Evolutionary conservation across 2,113 vertebrate species (phyloP), one percentile per base, ranked within the genome.

Genomic region (Ameiurus melas): DNA sequence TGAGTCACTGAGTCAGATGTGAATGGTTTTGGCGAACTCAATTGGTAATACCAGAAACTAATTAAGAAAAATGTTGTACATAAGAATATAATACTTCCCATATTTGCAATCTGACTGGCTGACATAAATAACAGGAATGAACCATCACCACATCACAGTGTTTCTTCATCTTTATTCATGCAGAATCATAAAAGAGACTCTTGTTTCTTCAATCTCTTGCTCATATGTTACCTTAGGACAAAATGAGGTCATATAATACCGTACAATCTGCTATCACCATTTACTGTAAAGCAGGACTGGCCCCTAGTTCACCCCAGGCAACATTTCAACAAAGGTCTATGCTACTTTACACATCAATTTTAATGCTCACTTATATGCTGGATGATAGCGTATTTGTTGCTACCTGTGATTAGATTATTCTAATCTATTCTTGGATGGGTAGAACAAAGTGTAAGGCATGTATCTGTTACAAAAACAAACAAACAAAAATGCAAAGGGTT

Each of bases 101-200:
- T 80, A 80, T 33, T 33, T 80, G 78, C 64, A 70, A 66, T 6
- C 62, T 53, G 83, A 51, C 10, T 19, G 14, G 27, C 16, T 80
- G 78, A 57, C 17, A 57, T 1, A 57, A 27, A 27, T n/a, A 16
- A 57, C n/a, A 20, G 78, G 78, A 57, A 17, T 33, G n/a, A 80
- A 80, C 53, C n/a, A 1, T 80, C 78, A 20, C 6, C 53, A 80
- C n/a, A 57, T 19, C 51, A 57, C 1, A 14, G 17, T 47, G 43
- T 47, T 47, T 47, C 43, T 85, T 71, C 16, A 70, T 71, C 53
- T 85, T 33, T 55, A 71, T 71, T 85, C 47, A 85, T 71, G 64
- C 43, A 71, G 30, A 22, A 70, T 71, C 47, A 85, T 85, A 53
- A 84, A 70, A 70, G 51, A 70, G 62, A 53, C 60, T 70, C 30